These are phyloP conservation scores for Anguilla marmorata DNA, from an alignment of 2,797 vertebrate genomes.

Conservation along the genomic window DNA sequence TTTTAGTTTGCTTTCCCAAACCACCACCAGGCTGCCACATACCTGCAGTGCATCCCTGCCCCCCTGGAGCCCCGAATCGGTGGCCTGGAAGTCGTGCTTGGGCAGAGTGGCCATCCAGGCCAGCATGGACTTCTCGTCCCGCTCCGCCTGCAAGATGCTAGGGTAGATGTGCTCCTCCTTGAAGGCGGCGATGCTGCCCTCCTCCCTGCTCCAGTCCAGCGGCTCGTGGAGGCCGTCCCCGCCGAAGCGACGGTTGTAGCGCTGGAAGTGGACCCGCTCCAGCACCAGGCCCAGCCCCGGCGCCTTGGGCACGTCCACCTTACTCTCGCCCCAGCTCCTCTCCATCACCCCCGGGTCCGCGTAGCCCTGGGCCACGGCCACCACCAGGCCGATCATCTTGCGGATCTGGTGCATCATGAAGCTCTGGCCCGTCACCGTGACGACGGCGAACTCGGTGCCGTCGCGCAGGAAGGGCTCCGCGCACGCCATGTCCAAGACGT, in stretches of 20 bases:
- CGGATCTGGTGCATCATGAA: conserved; percentile 98
- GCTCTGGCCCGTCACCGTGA: conserved; percentile 92
- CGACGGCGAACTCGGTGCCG: conserved; percentile 80
- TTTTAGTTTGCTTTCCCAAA: too few relatives aligned
- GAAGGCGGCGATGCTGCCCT: conserved; percentile 76
- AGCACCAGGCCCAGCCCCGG: conserved; percentile 91
- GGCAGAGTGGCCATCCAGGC: conserved; percentile 88
- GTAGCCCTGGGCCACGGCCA: conserved; percentile 87
- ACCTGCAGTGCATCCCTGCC: conserved; percentile 64
- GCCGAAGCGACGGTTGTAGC: conserved; percentile 91
- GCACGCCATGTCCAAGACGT: conserved; percentile 88
- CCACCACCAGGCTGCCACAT: too few relatives aligned
- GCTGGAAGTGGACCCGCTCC: conserved; percentile 92
- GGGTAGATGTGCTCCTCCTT: conserved; percentile 92
- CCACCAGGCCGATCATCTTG: conserved; percentile 96
- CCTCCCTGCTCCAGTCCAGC: conserved; percentile 84
- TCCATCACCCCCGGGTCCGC: conserved; percentile 76
- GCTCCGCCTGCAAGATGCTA: conserved; percentile 87
- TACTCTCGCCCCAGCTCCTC: conserved; percentile 86
- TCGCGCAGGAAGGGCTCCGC: conserved; percentile 80
- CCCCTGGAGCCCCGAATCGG: conserved; percentile 55
- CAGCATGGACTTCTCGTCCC: conserved; percentile 86
- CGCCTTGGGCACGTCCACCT: conserved; percentile 91
- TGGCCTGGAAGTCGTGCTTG: conserved; percentile 82
- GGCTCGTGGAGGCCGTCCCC: conserved; percentile 88